A percentile compares a stretch with the other conserved stretches of the same genome.
Evolutionary conservation across 2,113 vertebrate genomes (phyloP).

Genomic region (Istiophorus platypterus): DNA sequence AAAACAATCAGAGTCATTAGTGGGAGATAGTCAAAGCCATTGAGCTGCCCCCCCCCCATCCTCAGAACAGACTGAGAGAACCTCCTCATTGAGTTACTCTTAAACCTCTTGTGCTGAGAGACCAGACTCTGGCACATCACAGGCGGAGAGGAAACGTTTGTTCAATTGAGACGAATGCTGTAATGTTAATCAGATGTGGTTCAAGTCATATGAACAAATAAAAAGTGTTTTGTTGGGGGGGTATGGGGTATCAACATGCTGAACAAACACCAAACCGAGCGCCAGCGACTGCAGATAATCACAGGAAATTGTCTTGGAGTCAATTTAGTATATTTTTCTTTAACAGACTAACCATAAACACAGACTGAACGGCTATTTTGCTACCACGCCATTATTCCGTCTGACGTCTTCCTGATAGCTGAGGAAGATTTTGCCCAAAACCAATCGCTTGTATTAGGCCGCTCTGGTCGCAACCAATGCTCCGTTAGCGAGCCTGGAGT

Average conservation of each 20-base stretch:
- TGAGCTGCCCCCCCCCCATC: background rate
- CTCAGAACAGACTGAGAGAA: conserved; percentile 38
- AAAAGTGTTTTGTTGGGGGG: conserved; percentile 36
- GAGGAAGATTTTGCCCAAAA: conserved; percentile 4
- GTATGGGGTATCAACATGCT: conserved; percentile 3
- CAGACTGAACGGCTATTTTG: background rate
- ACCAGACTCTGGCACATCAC: conserved; percentile 41
- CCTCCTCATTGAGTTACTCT: conserved; percentile 31
- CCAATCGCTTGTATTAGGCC: too few relatives aligned
- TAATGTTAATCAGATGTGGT: conserved; percentile 65
- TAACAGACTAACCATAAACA: background rate
- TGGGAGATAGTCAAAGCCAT: conserved; percentile 53
- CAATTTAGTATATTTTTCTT: conserved; percentile 11
- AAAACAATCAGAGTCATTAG: conserved; percentile 75
- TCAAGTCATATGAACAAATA: conserved; percentile 35
- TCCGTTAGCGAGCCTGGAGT: background rate
- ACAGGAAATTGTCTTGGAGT: conserved; percentile 26
- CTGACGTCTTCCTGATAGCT: background rate
- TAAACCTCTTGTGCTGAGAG: conserved; percentile 22
- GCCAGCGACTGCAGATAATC: conserved; percentile 17
- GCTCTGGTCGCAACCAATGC: background rate
- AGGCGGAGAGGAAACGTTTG: conserved; percentile 45
- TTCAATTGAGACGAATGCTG: conserved; percentile 46
- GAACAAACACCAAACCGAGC: conserved; percentile 1
- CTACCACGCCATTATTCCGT: background rate